Conservation (phyloP, 2,797 vertebrate genomes). For the Acanthornis magna region DNA sequence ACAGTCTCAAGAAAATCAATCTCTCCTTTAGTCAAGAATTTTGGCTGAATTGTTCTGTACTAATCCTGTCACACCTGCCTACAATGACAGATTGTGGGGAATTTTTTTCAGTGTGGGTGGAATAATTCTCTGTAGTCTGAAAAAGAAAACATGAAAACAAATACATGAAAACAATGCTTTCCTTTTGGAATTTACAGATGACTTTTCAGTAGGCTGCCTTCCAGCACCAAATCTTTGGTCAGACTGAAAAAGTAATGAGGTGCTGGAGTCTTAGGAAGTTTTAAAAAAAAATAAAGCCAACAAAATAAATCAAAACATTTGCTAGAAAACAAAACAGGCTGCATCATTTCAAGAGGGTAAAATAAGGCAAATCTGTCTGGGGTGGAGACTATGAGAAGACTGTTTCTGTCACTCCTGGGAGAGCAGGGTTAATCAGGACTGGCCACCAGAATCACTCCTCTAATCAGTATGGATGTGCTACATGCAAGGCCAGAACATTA, state of each 20-base stretch:
- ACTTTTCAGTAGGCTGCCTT: background rate
- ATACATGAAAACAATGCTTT: background rate
- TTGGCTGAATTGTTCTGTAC: background rate
- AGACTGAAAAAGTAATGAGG: background rate
- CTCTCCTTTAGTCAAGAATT: background rate
- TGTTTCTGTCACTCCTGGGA: background rate
- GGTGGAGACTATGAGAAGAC: background rate
- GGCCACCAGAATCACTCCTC: background rate
- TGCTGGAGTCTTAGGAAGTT: background rate
- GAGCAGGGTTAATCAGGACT: background rate
- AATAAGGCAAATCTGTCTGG: background rate
- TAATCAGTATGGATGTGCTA: fast-evolving
- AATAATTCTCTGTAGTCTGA: background rate
- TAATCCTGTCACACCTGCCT: background rate
- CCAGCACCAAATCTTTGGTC: background rate
- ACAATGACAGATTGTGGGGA: background rate
- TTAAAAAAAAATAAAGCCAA: background rate
- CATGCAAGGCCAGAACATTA: fast-evolving
- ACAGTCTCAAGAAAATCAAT: background rate
- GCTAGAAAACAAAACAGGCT: background rate
- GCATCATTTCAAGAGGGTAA: background rate
- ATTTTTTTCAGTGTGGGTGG: background rate
- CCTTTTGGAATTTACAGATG: background rate
- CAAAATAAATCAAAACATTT: background rate
- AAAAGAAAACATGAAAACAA: background rate